A percentile compares a stretch with the other conserved stretches of the same genome.
Conservation (phyloP, 1,140 invertebrate genomes). For the Archivesica marissinica region DNA sequence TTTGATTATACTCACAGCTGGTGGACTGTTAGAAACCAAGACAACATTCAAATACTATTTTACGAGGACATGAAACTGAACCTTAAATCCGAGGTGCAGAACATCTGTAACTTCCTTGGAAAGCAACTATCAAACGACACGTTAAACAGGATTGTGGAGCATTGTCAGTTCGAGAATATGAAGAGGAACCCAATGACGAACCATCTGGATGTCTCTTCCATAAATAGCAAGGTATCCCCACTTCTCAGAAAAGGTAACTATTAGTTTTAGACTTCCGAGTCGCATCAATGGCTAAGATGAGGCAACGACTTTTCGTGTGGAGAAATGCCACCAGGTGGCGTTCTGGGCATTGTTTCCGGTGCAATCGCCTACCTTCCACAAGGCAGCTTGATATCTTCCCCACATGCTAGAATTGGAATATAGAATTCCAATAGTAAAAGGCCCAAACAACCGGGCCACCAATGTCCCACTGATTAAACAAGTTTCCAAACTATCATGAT, state of each 20-base stretch:
- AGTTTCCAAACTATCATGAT: too few relatives aligned
- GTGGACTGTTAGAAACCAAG: conserved; percentile 90
- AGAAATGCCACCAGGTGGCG: too few relatives aligned
- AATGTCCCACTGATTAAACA: too few relatives aligned
- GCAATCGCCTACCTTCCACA: too few relatives aligned
- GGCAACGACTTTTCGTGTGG: too few relatives aligned
- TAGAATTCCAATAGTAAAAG: too few relatives aligned
- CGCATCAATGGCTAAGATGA: too few relatives aligned
- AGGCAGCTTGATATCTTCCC: too few relatives aligned
- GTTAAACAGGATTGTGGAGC: conserved; percentile 79
- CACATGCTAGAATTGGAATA: too few relatives aligned
- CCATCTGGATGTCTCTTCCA: conserved; percentile 84
- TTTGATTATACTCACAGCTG: conserved; percentile 81
- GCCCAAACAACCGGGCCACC: too few relatives aligned
- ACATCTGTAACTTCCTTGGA: conserved; percentile 84
- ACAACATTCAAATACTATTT: conserved; percentile 91
- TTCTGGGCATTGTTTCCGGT: too few relatives aligned
- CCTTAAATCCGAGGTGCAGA: conserved; percentile 67
- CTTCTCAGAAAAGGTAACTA: conserved; percentile 80
- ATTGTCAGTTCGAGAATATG: conserved; percentile 87
- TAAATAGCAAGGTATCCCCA: conserved; percentile 78
- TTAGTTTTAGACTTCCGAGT: too few relatives aligned
- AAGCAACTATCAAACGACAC: conserved; percentile 79
- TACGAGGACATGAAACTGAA: conserved; percentile 89
- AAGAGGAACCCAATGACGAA: conserved; percentile 90